Percentiles rank a stretch among this genome's conserved stretches.
Conservation (phyloP, 2,113 vertebrate species). For the Oncorhynchus gorbuscha region DNA sequence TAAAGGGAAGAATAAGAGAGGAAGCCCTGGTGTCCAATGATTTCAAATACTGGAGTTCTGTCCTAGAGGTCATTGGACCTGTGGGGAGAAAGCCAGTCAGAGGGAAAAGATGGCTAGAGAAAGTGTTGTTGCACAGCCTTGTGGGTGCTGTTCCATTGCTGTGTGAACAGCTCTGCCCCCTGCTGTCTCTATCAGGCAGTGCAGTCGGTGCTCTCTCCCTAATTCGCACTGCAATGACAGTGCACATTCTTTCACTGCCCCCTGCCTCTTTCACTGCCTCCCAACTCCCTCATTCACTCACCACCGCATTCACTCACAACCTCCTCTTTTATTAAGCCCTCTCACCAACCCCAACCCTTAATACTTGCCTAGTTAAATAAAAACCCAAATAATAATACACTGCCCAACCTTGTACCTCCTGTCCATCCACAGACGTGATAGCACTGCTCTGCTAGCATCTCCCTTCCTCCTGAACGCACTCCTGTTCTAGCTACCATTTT, state of each 20-base stretch:
- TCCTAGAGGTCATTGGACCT: too few relatives aligned
- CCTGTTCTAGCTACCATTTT: not conserved
- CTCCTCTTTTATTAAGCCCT: not conserved
- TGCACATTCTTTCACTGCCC: constrained; percentile 59
- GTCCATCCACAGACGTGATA: too few relatives aligned
- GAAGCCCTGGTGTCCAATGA: too few relatives aligned
- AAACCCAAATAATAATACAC: too few relatives aligned
- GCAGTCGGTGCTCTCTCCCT: constrained; percentile 14
- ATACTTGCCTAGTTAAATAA: too few relatives aligned
- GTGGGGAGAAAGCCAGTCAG: not conserved
- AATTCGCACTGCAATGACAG: constrained; percentile 53
- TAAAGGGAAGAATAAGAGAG: too few relatives aligned
- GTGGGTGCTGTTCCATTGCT: not conserved
- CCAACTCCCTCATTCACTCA: not conserved
- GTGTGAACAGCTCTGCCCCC: constrained; percentile 56
- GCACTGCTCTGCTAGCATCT: not conserved
- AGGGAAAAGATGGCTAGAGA: not conserved
- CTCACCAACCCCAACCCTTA: too few relatives aligned
- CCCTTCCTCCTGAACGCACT: not conserved
- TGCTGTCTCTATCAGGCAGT: constrained; percentile 48
- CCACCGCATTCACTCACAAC: not conserved
- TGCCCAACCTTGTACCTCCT: too few relatives aligned
- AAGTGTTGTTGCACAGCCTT: constrained; percentile 1
- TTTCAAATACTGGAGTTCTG: too few relatives aligned
- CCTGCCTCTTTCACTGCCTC: not conserved